Conservation (phyloP, 2,797 vertebrate genomes). For the Sebastes glaucus region DNA sequence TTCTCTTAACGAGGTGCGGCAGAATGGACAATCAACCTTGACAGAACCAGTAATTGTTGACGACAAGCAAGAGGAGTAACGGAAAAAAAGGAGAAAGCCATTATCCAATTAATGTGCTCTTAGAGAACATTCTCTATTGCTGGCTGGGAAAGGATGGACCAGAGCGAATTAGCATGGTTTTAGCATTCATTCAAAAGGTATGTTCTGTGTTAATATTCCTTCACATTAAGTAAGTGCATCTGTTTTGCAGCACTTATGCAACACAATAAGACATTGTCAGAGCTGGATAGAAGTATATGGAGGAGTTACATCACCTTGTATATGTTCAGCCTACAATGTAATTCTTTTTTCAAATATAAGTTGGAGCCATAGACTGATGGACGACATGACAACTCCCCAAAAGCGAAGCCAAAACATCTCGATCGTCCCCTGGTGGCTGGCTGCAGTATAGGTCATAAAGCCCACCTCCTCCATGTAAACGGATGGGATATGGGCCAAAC, state of each 20-base stretch:
- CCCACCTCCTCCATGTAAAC: too few relatives aligned
- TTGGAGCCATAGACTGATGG: neutral
- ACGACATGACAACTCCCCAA: too few relatives aligned
- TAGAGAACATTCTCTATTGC: constrained; percentile 51
- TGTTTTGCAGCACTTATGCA: neutral
- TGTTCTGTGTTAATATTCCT: neutral
- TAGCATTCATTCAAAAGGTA: neutral
- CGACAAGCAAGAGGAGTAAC: constrained; percentile 33
- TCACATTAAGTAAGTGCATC: neutral
- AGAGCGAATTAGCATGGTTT: neutral
- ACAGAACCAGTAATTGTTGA: constrained; percentile 56
- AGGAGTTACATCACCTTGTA: neutral
- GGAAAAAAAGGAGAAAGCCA: constrained; percentile 58
- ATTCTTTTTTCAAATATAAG: neutral
- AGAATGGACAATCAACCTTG: constrained; percentile 48
- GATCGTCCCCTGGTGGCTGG: too few relatives aligned
- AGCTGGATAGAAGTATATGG: neutral
- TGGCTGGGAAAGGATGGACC: neutral
- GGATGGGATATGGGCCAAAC: too few relatives aligned
- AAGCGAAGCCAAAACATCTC: too few relatives aligned
- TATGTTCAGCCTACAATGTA: too few relatives aligned
- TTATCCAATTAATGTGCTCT: constrained; percentile 77
- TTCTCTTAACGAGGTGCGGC: constrained; percentile 30
- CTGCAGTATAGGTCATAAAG: too few relatives aligned
- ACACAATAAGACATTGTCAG: neutral